Conservation (phyloP, 2,797 vertebrate species). For the Babyrousa celebensis region DNA sequence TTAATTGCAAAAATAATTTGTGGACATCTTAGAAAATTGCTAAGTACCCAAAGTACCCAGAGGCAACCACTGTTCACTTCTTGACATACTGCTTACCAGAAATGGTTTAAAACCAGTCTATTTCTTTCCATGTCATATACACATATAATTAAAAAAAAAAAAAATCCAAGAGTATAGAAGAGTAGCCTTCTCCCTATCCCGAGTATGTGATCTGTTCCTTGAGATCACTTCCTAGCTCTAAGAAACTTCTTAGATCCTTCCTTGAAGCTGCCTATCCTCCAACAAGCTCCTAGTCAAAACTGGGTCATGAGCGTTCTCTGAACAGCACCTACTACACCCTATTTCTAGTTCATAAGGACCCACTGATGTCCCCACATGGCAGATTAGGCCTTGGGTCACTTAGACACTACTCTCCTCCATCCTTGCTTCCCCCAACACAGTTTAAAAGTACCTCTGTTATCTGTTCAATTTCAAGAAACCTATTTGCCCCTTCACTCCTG, state of each 20-base stretch:
- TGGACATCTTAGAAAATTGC: conserved; percentile 20
- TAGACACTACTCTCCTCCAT: neutral
- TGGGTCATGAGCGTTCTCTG: neutral
- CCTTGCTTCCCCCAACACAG: neutral
- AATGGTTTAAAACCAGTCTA: neutral
- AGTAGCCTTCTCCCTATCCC: neutral
- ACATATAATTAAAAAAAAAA: neutral
- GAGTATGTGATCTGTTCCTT: neutral
- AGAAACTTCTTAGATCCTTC: neutral
- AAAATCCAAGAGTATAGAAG: neutral
- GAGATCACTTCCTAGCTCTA: neutral
- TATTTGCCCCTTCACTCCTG: neutral
- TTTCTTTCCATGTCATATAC: neutral
- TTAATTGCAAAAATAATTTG: conserved; percentile 31
- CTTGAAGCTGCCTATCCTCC: neutral
- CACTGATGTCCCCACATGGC: neutral
- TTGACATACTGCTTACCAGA: conserved; percentile 1
- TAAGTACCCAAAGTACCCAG: neutral
- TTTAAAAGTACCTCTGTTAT: neutral
- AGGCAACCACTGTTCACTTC: neutral
- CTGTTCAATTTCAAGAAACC: neutral
- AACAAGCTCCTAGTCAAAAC: neutral
- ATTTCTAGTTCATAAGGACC: neutral
- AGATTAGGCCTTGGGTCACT: neutral
- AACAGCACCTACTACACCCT: neutral